Base-by-base conservation (phyloP, 2,888 invertebrate species). In the Branchipolynoe longqiensis region DNA sequence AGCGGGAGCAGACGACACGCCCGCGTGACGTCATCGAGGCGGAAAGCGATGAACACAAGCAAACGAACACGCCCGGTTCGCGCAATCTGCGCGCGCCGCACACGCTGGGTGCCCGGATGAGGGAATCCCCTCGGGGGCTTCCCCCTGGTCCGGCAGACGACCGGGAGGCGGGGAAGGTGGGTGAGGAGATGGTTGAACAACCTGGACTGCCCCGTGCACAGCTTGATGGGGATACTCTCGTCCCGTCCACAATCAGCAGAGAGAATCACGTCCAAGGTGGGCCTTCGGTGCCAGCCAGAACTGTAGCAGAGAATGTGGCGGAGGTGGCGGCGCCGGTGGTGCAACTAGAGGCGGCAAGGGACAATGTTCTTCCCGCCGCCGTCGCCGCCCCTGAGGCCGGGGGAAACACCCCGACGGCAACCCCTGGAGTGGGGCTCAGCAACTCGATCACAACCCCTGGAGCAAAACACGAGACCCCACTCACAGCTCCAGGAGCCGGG, bases 381-480 rank as follows among this genome's bases (percentile, higher is more conserved):
- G 62, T 14, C 12, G 48, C 12, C 22, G 1, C n/a, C 14, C 33
- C 8, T 3, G n/a, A 82, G 28, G 58, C 33, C n/a, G 59, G 36
- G 8, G 38, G 25, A 40, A 25, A 36, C 18, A 38, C 38, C 22
- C 38, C 73, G 1, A 25, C 56, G 14, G 25, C 6, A 54, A 3
- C 56, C 14, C 31, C 28, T 25, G n/a, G 31, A n/a, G 38, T 58
- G 33, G n/a, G 33, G 18, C 8, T 22, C 3, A 48, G 18, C 33
- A 82, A n/a, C 48, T 82, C 82, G 8, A 14, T 25, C 22, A 56
- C 54, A 82, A 83, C 41, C 18, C 83, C 83, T 22, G 58, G 58
- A 33, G 59, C 31, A 22, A 82, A 82, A 28, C 82, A 56, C 41
- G 85, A 81, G 69, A 81, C 31, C 38, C n/a, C n/a, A n/a, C n/a